Evolutionary conservation across 2,113 vertebrate genomes (phyloP).

Genomic region (Scalopus aquaticus): DNA sequence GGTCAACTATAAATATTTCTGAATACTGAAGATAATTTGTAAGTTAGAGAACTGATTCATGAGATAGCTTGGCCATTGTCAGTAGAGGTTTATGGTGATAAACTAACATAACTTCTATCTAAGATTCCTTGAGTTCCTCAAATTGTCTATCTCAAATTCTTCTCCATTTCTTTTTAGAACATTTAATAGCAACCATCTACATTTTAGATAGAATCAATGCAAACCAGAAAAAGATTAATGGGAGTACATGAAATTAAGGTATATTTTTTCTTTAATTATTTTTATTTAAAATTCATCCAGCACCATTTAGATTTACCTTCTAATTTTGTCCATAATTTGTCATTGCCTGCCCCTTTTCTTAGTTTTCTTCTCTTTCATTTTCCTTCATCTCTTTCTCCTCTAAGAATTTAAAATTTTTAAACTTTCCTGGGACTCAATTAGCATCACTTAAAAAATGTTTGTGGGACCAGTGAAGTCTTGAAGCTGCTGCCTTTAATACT

Average conservation of each 20-base stretch:
- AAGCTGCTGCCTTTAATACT: slow-evolving; percentile 44
- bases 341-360: background rate
- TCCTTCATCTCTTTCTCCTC: slow-evolving; percentile 41
- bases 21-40: background rate
- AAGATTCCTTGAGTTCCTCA: slow-evolving; percentile 20
- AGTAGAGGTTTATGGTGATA: background rate
- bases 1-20: background rate
- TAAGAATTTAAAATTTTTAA: slow-evolving; percentile 36
- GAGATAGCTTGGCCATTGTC: background rate
- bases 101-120: background rate
- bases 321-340: slow-evolving; percentile 26
- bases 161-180: slow-evolving; percentile 24
- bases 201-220: slow-evolving; percentile 25
- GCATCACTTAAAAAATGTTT: slow-evolving; percentile 48
- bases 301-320: background rate
- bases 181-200: background rate
- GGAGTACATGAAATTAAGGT: background rate
- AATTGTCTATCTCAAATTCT: background rate
- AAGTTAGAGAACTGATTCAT: background rate
- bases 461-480: background rate
- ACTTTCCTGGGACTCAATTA: slow-evolving; percentile 64
- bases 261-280: slow-evolving; percentile 7
- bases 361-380: background rate
- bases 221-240: slow-evolving; percentile 32
- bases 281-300: background rate